These are phyloP conservation scores for Eilema depressum DNA, from an alignment of 2,888 invertebrate genomes.

Conservation along the genomic window DNA sequence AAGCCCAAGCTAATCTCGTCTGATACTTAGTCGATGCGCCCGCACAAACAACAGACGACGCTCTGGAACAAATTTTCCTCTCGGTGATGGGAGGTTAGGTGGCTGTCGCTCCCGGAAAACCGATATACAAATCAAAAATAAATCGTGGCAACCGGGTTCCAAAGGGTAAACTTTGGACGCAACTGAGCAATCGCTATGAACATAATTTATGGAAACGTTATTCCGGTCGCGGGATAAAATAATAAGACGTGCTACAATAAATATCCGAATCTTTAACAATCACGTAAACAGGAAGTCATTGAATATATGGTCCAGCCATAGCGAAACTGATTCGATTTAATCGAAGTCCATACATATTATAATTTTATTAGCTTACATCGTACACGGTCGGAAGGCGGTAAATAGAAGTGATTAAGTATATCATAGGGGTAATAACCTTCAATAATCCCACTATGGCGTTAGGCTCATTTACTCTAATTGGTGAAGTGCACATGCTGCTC, in stretches of 20 bases:
- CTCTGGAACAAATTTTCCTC: no score
- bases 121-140: no score
- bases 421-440: slow-evolving; percentile 30
- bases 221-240: not conserved
- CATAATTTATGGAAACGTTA: no score
- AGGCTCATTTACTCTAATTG: not conserved
- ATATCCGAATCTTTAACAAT: not conserved
- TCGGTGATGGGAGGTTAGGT: no score
- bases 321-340: slow-evolving; percentile 8
- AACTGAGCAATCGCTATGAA: no score
- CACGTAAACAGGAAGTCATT: not conserved
- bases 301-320: not conserved
- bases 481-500: slow-evolving; percentile 5
- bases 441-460: not conserved
- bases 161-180: no score
- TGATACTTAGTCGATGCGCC: no score
- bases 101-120: no score
- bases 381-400: slow-evolving; percentile 18
- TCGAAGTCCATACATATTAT: slow-evolving; percentile 18
- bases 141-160: no score
- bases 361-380: slow-evolving; percentile 11
- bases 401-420: slow-evolving; percentile 37
- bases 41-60: no score
- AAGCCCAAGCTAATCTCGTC: no score
- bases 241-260: not conserved